Percentiles rank a stretch among this genome's conserved stretches.
These are phyloP conservation scores for Muscina levida DNA, from an alignment of 2,888 invertebrate genomes.

Conservation along the genomic window DNA sequence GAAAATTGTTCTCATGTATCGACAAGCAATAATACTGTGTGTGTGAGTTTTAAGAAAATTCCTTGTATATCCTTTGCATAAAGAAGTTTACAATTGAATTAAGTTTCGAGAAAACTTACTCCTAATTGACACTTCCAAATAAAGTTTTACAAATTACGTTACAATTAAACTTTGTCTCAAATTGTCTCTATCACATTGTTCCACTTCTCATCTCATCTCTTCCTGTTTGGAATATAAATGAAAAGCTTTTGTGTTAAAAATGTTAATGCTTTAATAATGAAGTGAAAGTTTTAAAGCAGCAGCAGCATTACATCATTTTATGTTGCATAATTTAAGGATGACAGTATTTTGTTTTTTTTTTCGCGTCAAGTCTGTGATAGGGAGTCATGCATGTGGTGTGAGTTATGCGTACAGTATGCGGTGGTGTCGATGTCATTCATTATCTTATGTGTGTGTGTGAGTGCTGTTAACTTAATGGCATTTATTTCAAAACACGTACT, in stretches of 20 bases:
- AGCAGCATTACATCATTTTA: neutral
- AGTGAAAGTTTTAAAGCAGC: neutral
- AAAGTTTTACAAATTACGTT: too few species aligned
- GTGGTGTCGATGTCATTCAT: too few species aligned
- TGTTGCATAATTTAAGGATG: neutral
- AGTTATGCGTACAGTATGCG: neutral
- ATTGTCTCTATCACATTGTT: neutral
- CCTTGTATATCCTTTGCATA: too few species aligned
- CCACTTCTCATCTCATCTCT: neutral
- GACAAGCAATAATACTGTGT: too few species aligned
- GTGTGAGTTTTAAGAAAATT: too few species aligned
- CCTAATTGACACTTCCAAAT: neutral
- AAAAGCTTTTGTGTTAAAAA: too few species aligned
- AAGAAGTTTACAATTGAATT: too few species aligned
- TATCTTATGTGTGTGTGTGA: neutral
- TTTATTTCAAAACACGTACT: constrained; percentile 6
- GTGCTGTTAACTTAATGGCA: neutral
- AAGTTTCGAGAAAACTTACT: neutral
- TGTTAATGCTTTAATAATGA: too few species aligned
- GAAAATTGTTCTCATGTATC: too few species aligned
- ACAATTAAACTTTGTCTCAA: too few species aligned
- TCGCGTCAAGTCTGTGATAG: neutral
- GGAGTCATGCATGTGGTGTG: neutral
- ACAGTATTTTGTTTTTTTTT: constrained; percentile 9
- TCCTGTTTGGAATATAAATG: neutral